Conservation (phyloP, 2,113 vertebrate species). For the Vulpes lagopus region DNA sequence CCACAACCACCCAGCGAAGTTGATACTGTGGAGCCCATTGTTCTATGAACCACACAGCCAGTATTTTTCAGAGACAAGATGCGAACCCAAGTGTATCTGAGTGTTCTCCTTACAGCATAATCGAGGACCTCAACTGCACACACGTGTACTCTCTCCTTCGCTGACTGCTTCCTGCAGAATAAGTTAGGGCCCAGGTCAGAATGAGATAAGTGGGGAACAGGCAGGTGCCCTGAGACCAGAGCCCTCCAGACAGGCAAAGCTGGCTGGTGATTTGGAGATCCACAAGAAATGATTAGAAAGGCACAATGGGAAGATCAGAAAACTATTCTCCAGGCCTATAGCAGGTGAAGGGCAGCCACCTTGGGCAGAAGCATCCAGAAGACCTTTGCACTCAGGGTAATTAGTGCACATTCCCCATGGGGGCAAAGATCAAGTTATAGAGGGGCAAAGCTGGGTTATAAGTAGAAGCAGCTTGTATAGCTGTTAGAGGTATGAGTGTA, state of each 20-base stretch:
- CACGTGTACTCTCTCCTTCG: background rate
- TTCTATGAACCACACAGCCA: background rate
- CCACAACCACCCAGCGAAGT: background rate
- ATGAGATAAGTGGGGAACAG: background rate
- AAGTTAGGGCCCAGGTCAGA: background rate
- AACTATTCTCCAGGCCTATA: background rate
- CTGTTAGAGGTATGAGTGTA: background rate
- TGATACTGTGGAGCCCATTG: background rate
- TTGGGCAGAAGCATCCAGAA: background rate
- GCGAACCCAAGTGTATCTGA: background rate
- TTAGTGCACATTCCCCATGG: background rate
- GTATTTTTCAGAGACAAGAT: background rate
- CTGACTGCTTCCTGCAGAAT: background rate
- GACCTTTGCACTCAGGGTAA: background rate
- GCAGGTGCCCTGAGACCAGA: background rate
- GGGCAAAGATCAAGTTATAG: background rate
- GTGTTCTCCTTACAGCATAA: background rate
- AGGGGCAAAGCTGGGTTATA: background rate
- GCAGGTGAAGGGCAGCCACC: background rate
- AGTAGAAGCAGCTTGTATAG: background rate
- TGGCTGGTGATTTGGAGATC: background rate
- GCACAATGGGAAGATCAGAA: background rate
- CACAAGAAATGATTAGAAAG: background rate
- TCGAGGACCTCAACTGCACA: background rate
- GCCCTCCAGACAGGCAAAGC: background rate